Conservation (phyloP, 2,113 vertebrate species). For the Podarcis raffonei region DNA sequence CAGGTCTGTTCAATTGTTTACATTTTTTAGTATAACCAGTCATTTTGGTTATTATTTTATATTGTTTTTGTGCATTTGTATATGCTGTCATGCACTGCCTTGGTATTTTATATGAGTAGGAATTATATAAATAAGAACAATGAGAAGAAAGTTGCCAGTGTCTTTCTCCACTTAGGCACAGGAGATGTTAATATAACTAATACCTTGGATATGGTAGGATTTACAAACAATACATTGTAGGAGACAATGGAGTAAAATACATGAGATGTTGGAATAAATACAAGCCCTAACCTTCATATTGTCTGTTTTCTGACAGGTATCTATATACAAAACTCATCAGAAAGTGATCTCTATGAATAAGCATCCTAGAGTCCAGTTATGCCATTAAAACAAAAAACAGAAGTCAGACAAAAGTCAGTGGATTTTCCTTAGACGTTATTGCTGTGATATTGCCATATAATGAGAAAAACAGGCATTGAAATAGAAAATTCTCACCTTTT, state of each 20-base stretch:
- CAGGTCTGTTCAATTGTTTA: too few relatives aligned
- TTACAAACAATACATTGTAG: background rate
- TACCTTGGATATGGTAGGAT: background rate
- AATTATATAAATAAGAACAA: background rate
- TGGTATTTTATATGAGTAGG: too few relatives aligned
- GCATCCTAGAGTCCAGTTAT: slow-evolving; percentile 23
- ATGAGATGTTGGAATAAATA: background rate
- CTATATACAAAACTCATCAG: background rate
- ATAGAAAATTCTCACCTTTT: slow-evolving; percentile 43
- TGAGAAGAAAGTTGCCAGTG: background rate
- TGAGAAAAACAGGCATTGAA: background rate
- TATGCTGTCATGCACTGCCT: too few relatives aligned
- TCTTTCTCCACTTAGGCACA: background rate
- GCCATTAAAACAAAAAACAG: slow-evolving; percentile 41
- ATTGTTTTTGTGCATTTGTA: too few relatives aligned
- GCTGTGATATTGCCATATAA: slow-evolving; percentile 42
- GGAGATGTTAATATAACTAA: background rate
- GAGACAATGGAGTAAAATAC: accelerated
- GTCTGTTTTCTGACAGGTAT: slow-evolving; percentile 30
- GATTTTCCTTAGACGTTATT: background rate
- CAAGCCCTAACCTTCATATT: background rate
- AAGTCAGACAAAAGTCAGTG: slow-evolving; percentile 36
- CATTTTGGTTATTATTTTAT: too few relatives aligned
- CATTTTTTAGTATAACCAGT: too few relatives aligned
- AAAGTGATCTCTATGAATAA: slow-evolving; percentile 40